Evolutionary conservation across 2,113 vertebrate species (phyloP).

Genomic region (Lagopus leucura): DNA sequence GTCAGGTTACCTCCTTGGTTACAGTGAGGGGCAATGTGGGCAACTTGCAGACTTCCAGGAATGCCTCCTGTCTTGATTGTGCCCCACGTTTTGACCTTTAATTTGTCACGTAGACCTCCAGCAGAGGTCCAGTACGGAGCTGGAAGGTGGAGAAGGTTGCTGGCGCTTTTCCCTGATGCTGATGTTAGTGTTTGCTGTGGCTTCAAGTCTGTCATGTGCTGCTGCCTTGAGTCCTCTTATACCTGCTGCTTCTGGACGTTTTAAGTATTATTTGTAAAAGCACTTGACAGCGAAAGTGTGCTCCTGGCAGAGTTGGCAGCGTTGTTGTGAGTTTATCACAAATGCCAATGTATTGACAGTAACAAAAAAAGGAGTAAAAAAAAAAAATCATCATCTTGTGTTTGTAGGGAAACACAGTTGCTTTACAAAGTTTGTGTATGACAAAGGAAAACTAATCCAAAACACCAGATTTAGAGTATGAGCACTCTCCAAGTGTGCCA

Average conservation of each 20-base stretch:
- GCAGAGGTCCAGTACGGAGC: background rate
- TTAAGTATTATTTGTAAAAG: conserved; percentile 33
- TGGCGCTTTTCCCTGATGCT: conserved; percentile 5
- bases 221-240: conserved; percentile 3
- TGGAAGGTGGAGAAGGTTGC: conserved; percentile 6
- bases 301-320: background rate
- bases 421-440: background rate
- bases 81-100: conserved; percentile 31
- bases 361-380: background rate
- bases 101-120: background rate
- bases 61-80: background rate
- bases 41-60: background rate
- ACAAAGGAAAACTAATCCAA: background rate
- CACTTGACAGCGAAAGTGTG: background rate
- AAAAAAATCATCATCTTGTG: background rate
- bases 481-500: background rate
- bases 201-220: background rate
- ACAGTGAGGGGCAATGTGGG: background rate
- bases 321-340: background rate
- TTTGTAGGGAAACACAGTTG: background rate
- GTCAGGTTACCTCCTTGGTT: background rate
- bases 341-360: background rate
- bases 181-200: background rate
- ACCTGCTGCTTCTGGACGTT: background rate
- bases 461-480: fast-evolving